Evolutionary conservation across 1,140 invertebrate species (phyloP), one percentile per base, ranked within the genome.

Genomic region (Apis laboriosa): DNA sequence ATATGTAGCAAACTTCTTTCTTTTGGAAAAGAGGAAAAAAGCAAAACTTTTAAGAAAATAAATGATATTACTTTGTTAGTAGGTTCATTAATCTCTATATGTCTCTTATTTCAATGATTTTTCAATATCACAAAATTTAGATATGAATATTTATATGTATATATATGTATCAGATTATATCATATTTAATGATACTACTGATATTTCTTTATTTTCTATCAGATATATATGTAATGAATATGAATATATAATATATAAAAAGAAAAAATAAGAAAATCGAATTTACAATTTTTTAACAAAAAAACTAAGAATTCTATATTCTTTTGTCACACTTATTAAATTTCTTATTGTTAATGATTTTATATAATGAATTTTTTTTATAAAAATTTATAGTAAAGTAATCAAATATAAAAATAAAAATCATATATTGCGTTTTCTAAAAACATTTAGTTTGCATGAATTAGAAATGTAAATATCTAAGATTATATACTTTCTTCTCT

Each of bases 81-180:
- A 72, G 63, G 79, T 82, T 88, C 84, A 58, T 80, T 51, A 77
- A 88, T 83, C 79, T 13, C 66, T 51, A 9, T 60, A 13, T 17
- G 21, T 56, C 82, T 77, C 75, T 83, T 82, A 43, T 79, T 76
- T 61, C 68, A 71, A 61, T 70, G 70, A 86, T 87, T 84, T 76
- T 75, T 78, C 64, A 73, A 79, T 80, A 70, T 53, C 68, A 58
- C 77, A 61, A 61, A 51, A 43, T 43, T 17, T 77, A n/a, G 70
- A 73, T 72, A 67, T 66, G 66, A 43, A 34, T 28, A 58, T 63
- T 64, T 81, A 73, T 72, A 58, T 63, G 70, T 81, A 73, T 72
- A 34, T 64, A 17, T 56, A 56, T 17, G 24, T 56, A 55, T 49
- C 34, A n/a, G 12, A 28, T 61, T 9, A 21, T 43, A 43, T 43